Evolutionary conservation across 2,888 invertebrate genomes (phyloP), one percentile per base, ranked within the genome.

Genomic region (Leucophora obtusa): DNA sequence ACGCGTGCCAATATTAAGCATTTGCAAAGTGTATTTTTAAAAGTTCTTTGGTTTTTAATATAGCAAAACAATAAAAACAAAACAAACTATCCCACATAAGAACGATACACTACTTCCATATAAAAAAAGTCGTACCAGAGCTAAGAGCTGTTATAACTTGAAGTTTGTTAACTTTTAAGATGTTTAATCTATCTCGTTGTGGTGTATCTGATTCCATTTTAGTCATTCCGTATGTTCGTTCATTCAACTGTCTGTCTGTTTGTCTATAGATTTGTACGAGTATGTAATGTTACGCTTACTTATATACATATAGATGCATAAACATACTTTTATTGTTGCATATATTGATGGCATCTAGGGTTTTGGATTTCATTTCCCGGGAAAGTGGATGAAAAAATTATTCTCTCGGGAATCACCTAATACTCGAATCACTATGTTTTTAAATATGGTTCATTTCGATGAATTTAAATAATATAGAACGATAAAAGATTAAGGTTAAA

Each of bases 1-100:
- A 81, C 76, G 80, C 80, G 80, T 81, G 80, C 80, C 80, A 81
- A 73, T 73, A 72, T 73, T 60, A 77, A 73, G 73, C 73, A 69
- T 70, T 78, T 43, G 68, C 24, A 71, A 71, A 75, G 56, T 75
- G 70, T 69, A 69, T 66, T 69, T 71, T 71, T 51, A 38, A 17
- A 47, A 53, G 7, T 54, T 73, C 24, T 10, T 10, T 58, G 18
- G 28, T 35, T 62, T 33, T 72, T 38, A 51, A 35, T 68, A 24
- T 15, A n/a, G 28, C 43, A 43, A 43, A 54, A 54, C 38, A 54
- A 28, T 15, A 47, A 18, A 51, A 28, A 58, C 24, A 56, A 47
- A 11, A 33, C n/a, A 56, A 56, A 60, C 43, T 58, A 62, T 51
- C 43, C 65, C 51, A 68, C 72, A 66, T 66, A 50, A 58, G 38